Conservation (phyloP, 2,113 vertebrate species). For the Forbesichthys agassizii region DNA sequence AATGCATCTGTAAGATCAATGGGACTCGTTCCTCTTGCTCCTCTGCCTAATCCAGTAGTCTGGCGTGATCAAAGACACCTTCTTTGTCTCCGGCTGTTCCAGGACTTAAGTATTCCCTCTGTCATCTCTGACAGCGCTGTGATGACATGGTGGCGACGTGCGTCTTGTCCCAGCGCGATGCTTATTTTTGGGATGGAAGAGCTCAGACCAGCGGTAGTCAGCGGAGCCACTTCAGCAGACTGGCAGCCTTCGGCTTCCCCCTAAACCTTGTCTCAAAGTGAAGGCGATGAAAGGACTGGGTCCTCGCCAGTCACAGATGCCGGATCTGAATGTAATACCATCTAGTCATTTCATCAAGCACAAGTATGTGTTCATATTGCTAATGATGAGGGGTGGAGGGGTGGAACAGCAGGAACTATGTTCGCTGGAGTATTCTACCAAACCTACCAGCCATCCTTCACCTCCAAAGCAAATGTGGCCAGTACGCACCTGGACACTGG, state of each 20-base stretch:
- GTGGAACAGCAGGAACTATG: not conserved
- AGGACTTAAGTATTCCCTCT: constrained; percentile 52
- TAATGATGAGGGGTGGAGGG: not conserved
- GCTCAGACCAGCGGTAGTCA: constrained; percentile 33
- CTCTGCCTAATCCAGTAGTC: constrained; percentile 50
- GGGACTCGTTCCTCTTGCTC: constrained; percentile 41
- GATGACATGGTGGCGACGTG: constrained; percentile 37
- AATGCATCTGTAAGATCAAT: constrained; percentile 54
- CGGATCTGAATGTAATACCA: constrained; percentile 28
- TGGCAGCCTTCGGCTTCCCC: constrained; percentile 39
- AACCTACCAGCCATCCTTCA: not conserved
- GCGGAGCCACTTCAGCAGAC: constrained; percentile 10
- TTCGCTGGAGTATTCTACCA: not conserved
- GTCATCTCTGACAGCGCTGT: constrained; percentile 56
- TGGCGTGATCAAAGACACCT: constrained; percentile 55
- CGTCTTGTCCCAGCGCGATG: constrained; percentile 48
- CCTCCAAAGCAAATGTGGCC: not conserved
- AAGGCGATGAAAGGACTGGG: constrained; percentile 45
- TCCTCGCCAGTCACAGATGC: constrained; percentile 14
- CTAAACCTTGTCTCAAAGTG: constrained; percentile 42
- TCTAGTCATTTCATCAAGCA: constrained; percentile 24
- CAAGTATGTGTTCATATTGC: constrained; percentile 4
- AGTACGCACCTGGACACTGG: no score
- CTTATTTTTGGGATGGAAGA: constrained; percentile 61
- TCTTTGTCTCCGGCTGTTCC: constrained; percentile 36